Percentiles rank a stretch among this genome's conserved stretches.
These are phyloP conservation scores for Saturnia japonica DNA, from an alignment of 2,888 invertebrate genomes.

Conservation along the genomic window DNA sequence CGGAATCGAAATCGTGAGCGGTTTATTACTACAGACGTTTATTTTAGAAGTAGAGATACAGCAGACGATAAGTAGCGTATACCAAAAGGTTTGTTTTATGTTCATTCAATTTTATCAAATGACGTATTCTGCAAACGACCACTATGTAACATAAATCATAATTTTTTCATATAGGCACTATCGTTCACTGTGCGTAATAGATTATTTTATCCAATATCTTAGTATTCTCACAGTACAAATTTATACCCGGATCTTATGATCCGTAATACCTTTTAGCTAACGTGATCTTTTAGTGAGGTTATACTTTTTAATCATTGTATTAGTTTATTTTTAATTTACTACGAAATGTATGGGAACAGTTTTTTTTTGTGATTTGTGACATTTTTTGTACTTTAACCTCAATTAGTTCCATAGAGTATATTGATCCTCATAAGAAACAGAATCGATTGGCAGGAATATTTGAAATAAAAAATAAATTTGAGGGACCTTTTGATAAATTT, in stretches of 20 bases:
- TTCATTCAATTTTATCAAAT: background rate
- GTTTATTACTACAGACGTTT: no score
- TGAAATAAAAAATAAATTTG: no score
- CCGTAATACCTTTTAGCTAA: background rate
- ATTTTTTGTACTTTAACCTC: no score
- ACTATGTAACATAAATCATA: background rate
- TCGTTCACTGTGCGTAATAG: conserved; percentile 3
- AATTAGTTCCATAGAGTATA: no score
- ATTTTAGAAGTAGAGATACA: no score
- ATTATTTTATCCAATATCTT: conserved; percentile 1
- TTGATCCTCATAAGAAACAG: no score
- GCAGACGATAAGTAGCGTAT: background rate
- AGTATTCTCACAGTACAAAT: background rate
- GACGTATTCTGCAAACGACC: conserved; percentile 6
- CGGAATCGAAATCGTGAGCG: no score
- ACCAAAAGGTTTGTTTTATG: background rate
- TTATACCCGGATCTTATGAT: conserved; percentile 7
- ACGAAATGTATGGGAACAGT: no score
- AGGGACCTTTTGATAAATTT: no score
- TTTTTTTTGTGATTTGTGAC: no score
- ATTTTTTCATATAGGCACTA: conserved; percentile 4
- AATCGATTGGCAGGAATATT: no score
- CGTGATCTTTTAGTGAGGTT: background rate
- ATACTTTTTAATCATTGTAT: background rate
- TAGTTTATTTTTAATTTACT: background rate